Conservation (phyloP, 2,113 vertebrate genomes). For the Stigmatopora nigra region DNA sequence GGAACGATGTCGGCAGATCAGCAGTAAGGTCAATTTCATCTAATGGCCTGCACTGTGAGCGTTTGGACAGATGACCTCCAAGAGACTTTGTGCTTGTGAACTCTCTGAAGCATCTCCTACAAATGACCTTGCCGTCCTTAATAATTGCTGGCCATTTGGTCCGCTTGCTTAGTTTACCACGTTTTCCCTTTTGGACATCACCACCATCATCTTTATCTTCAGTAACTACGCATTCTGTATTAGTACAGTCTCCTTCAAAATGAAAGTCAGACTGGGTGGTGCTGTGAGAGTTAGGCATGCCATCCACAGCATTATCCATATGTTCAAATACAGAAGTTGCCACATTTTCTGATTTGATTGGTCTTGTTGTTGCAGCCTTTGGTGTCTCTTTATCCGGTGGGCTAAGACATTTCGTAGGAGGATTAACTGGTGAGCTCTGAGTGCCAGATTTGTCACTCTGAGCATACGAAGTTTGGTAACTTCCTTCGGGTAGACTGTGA, state of each 20-base stretch:
- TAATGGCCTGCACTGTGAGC: slow-evolving; percentile 89
- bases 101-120: slow-evolving; percentile 93
- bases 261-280: slow-evolving; percentile 54
- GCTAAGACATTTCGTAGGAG: slow-evolving; percentile 63
- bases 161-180: slow-evolving; percentile 76
- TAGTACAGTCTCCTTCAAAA: slow-evolving; percentile 53
- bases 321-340: slow-evolving; percentile 39
- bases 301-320: slow-evolving; percentile 52
- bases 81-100: slow-evolving; percentile 96
- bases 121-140: slow-evolving; percentile 95
- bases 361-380: slow-evolving; percentile 37
- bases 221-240: slow-evolving; percentile 46
- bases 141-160: slow-evolving; percentile 98
- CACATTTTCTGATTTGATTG: slow-evolving; percentile 42
- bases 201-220: slow-evolving; percentile 67
- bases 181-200: slow-evolving; percentile 76
- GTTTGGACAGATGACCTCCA: slow-evolving; percentile 93
- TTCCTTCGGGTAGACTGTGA: slow-evolving; percentile 57
- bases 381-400: slow-evolving; percentile 40
- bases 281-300: slow-evolving; percentile 49
- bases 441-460: slow-evolving; percentile 66
- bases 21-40: slow-evolving; percentile 87
- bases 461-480: slow-evolving; percentile 54
- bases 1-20: slow-evolving; percentile 83
- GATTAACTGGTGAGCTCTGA: slow-evolving; percentile 68